Conservation (phyloP, 2,113 vertebrate species). For the Platysternon megacephalum region DNA sequence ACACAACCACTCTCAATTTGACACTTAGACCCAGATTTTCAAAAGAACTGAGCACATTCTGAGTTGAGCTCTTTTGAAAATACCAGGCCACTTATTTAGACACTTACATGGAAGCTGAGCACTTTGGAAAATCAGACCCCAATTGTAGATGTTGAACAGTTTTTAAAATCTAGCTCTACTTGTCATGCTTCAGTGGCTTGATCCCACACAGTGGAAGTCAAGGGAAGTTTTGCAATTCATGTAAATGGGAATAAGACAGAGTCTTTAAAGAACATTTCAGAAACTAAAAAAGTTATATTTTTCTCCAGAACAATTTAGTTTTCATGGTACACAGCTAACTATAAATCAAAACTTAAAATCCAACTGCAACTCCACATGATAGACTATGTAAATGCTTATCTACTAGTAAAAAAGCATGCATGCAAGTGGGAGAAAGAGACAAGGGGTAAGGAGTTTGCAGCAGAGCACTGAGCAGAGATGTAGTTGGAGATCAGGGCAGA, state of each 20-base stretch:
- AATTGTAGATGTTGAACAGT: neutral
- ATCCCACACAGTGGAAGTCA: neutral
- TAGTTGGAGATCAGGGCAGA: rapidly evolving
- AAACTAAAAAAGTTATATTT: neutral
- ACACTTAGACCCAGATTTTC: neutral
- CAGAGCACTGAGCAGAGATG: neutral
- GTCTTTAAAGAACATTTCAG: neutral
- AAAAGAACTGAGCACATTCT: neutral
- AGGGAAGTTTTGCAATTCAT: neutral
- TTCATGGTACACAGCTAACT: neutral
- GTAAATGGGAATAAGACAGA: neutral
- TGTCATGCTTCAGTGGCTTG: neutral
- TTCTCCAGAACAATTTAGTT: neutral
- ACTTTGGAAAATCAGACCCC: neutral
- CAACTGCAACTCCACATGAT: neutral
- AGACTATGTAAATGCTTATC: neutral
- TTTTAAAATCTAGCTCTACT: neutral
- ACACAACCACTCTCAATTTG: neutral
- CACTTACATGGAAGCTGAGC: neutral
- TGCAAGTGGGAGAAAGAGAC: neutral
- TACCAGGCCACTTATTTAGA: rapidly evolving
- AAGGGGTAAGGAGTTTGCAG: neutral
- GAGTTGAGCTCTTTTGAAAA: neutral
- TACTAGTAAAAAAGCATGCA: neutral
- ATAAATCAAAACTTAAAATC: neutral